These are phyloP conservation scores for Masticophis lateralis DNA, from an alignment of 2,797 vertebrate genomes.

Conservation along the genomic window DNA sequence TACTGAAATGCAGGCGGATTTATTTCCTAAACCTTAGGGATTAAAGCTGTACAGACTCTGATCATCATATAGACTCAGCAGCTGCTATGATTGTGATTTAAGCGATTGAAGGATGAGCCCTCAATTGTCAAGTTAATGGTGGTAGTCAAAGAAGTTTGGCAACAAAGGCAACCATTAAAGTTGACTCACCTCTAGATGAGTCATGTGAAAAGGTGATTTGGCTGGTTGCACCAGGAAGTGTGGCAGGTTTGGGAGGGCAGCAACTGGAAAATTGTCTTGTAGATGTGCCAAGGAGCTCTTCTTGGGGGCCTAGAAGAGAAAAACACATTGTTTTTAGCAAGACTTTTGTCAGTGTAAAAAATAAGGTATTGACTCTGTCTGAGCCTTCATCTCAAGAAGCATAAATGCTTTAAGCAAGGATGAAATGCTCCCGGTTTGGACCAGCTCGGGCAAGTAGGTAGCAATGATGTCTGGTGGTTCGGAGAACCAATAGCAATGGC, in stretches of 20 bases:
- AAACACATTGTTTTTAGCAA: background rate
- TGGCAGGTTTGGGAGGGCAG: background rate
- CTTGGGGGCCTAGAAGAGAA: background rate
- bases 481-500: too few species aligned
- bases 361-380: background rate
- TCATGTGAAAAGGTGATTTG: background rate
- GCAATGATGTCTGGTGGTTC: too few species aligned
- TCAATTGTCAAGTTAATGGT: background rate
- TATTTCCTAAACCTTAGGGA: constrained; percentile 12
- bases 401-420: background rate
- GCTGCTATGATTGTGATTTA: background rate
- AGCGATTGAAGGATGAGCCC: constrained; percentile 14
- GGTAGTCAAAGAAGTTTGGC: background rate
- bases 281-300: constrained; percentile 4
- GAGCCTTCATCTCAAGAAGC: background rate
- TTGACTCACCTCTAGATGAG: constrained; percentile 2
- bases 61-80: constrained; percentile 18
- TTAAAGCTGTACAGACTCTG: background rate
- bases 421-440: too few species aligned
- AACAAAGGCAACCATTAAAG: background rate
- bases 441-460: too few species aligned
- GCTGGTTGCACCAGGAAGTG: background rate
- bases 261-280: background rate
- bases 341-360: background rate
- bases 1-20: constrained; percentile 36